Base-by-base conservation (phyloP, 2,797 vertebrate species). In the Cossypha caffra region DNA sequence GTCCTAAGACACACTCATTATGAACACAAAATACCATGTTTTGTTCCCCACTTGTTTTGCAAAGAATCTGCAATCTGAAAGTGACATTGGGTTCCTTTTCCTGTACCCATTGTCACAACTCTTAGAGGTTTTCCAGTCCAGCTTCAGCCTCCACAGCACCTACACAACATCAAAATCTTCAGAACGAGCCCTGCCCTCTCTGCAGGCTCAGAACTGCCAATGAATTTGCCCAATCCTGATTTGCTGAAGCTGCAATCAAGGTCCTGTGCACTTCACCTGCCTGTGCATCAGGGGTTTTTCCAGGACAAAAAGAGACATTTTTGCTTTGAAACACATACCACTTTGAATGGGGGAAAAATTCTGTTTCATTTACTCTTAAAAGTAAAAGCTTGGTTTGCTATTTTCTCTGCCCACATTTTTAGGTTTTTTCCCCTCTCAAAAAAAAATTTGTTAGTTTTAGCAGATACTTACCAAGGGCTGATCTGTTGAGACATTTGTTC, bases 21-120 rank as follows among this genome's bases (percentile, higher is more conserved):
- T 14, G 10, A 80, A 42, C 6, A 29, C 4, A 61, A 40, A 20
- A 48, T 7, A n/a, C n/a, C 2, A 2, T 0, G 5, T 16, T 18
- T 47, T 79, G 11, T 29, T 73, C 25, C 31, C 33, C 40, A 23
- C 6, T 40, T 5, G 6, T 37, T 33, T 21, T 67, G 26, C 29
- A 55, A 67, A 55, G 3, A 62, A 33, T 8, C 51, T 29, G 13
- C 15, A 68, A 62, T 5, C 31, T 73, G 13, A 47, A 78, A 43
- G 11, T 7, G 16, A 35, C 17, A 3, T 4, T 57, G 10, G 4
- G 5, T 16, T 85, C 35, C 26, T 79, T 57, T 35, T 64, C 47
- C 23, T 33, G 37, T 19, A 15, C 31, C 28, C 3, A 1, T 13
- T 57, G 12, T 35, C 42, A 64, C 9, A 15, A 28, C 8, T 37